Conservation (phyloP, 2,797 vertebrate genomes). For the Platalea minor region DNA sequence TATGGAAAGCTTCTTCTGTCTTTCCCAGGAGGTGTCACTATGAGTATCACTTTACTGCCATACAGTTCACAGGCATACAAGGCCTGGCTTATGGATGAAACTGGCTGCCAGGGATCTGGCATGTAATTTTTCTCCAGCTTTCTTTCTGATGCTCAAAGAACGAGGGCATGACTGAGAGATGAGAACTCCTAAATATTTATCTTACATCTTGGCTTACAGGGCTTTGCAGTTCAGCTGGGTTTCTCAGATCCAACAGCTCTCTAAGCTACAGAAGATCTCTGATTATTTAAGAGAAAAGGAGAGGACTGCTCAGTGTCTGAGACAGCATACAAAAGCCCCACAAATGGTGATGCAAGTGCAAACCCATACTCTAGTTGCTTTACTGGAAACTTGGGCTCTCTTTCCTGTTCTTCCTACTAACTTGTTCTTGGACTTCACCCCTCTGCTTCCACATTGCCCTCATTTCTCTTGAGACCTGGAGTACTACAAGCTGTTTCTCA, state of each 20-base stretch:
- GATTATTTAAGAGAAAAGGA: neutral
- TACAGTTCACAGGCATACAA: neutral
- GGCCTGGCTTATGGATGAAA: neutral
- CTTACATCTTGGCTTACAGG: neutral
- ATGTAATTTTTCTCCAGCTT: neutral
- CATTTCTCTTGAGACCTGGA: neutral
- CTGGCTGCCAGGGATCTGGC: neutral
- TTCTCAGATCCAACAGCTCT: neutral
- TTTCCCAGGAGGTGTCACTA: constrained; percentile 17
- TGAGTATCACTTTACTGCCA: neutral
- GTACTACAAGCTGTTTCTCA: neutral
- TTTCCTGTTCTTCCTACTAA: neutral
- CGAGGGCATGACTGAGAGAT: neutral
- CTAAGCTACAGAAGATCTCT: neutral
- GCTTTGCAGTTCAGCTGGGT: neutral
- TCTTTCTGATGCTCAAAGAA: neutral
- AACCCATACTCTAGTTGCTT: neutral
- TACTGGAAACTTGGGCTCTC: neutral
- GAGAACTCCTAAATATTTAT: constrained; percentile 23
- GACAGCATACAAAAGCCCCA: neutral
- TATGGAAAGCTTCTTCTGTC: neutral
- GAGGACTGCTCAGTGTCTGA: neutral
- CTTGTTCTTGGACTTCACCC: neutral
- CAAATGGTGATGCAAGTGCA: neutral
- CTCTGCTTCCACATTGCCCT: neutral